Evolutionary conservation across 2,888 invertebrate species (phyloP), one percentile per base, ranked within the genome.

Genomic region (Sisyra nigra): DNA sequence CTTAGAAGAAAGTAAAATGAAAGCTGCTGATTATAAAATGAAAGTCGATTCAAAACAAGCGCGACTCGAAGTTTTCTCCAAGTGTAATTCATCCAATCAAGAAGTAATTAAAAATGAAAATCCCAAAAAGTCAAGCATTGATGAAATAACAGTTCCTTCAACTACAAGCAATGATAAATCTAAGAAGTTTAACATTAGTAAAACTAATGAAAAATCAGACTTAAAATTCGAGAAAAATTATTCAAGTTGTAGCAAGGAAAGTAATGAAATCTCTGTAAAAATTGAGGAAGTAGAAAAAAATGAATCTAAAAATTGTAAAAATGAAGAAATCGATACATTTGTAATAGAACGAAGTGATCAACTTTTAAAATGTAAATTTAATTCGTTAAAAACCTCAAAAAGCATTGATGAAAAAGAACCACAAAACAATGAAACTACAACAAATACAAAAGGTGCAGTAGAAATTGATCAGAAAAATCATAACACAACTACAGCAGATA

Each of bases 11-110:
- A 40, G 15, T 47, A 51, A 38, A 46, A 46, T n/a, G 45, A 42
- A 39, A 47, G 49, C 11, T 38, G 33, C 33, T 10, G 24, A 45
- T 34, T 33, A 47, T 35, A 47, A 46, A 40, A 40, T 44, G 6
- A 50, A 51, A 44, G n/a, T 45, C n/a, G 50, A 51, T 11, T 50
- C 48, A 41, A 40, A 38, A 14, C 48, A 50, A 40, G 19, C 45
- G 6, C 44, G 42, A 10, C 11, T 50, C 2, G 46, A 32, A 17
- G 44, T 47, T 2, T 51, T 48, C 44, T 48, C 24, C 5, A 13
- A 33, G 3, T 33, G 5, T n/a, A 30, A 30, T 9, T 9, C 8
- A 10, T 9, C 31, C 31, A 8, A 40, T 11, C 10, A 33, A 33
- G 7, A 35, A 40, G 8, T 40, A 15, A n/a, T 36, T 24, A 6